Evolutionary conservation across 2,888 invertebrate species (phyloP), one percentile per base, ranked within the genome.

Genomic region (Melinopterus prodromus): DNA sequence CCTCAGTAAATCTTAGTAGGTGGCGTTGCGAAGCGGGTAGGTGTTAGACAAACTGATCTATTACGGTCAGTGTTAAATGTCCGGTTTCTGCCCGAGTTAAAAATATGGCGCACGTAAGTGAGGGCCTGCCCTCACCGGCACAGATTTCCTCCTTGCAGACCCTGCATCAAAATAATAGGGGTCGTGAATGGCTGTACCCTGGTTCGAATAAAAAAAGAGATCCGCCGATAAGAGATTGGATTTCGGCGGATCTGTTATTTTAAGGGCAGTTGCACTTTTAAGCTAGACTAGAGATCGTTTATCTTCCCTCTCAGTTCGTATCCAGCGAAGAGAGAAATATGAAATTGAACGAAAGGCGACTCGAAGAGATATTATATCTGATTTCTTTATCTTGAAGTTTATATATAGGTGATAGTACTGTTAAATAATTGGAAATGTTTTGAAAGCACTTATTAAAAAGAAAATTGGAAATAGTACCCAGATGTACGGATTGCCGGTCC

Each of bases 101-200:
- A 77, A 77, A 77, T 77, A 70, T 70, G 77, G 77, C 35, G 16
- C 16, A 12, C n/a, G 35, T 35, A 77, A 70, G 77, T 53, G 77
- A 70, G 26, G 36, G 70, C n/a, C 70, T 69, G 69, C 77, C 35
- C 70, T 69, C 53, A 38, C n/a, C 14, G 16, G 38, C 5, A 35
- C 69, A 36, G 77, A 16, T 77, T 69, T 69, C 35, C 26, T 26
- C 26, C 26, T n/a, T 26, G 26, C 26, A 26, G 26, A 35, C 26
- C 77, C 77, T n/a, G 76, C 69, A 77, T 77, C 77, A 77, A 77
- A 77, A 77, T 77, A 77, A 77, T 77, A 77, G 77, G 35, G 77
- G 70, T 77, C 70, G 16, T 69, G 77, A n/a, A 77, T 77, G 70
- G 77, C 77, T 69, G 77, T 35, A 69, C 36, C n/a, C 26, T 16